A percentile compares a stretch with the other conserved stretches of the same genome.
Evolutionary conservation across 2,113 vertebrate species (phyloP).

Genomic region (Accipiter virgatus): DNA sequence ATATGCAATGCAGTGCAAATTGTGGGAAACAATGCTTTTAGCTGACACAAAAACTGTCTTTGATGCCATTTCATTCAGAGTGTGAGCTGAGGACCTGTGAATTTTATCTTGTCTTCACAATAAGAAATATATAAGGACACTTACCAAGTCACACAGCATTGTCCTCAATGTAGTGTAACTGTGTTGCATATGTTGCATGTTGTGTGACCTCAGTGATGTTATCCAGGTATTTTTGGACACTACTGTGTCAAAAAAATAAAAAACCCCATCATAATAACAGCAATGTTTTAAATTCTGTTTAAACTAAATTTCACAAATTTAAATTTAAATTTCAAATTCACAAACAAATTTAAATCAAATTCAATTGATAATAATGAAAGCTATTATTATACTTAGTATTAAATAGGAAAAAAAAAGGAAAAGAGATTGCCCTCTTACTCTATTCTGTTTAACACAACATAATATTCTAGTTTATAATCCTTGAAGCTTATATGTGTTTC

Average conservation of each 20-base stretch:
- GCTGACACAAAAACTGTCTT: neutral
- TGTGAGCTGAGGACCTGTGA: neutral
- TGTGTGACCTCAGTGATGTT: neutral
- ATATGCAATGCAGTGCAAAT: neutral
- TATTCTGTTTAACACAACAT: neutral
- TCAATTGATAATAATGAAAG: neutral
- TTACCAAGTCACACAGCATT: neutral
- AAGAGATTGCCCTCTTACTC: neutral
- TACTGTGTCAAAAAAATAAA: neutral
- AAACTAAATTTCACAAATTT: too few relatives aligned
- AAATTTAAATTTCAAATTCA: too few relatives aligned
- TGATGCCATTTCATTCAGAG: neutral
- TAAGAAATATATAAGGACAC: neutral
- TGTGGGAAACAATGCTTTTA: neutral
- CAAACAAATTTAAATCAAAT: too few relatives aligned
- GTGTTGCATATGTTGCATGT: neutral
- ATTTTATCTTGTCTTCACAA: neutral
- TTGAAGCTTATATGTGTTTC: neutral
- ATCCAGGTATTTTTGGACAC: neutral
- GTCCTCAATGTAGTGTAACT: neutral
- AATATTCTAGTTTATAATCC: neutral
- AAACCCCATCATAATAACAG: neutral
- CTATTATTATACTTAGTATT: neutral
- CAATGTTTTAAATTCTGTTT: neutral
- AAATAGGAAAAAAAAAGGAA: neutral